These are phyloP conservation scores for Endomychus coccineus DNA, from an alignment of 2,888 invertebrate genomes.

Conservation along the genomic window DNA sequence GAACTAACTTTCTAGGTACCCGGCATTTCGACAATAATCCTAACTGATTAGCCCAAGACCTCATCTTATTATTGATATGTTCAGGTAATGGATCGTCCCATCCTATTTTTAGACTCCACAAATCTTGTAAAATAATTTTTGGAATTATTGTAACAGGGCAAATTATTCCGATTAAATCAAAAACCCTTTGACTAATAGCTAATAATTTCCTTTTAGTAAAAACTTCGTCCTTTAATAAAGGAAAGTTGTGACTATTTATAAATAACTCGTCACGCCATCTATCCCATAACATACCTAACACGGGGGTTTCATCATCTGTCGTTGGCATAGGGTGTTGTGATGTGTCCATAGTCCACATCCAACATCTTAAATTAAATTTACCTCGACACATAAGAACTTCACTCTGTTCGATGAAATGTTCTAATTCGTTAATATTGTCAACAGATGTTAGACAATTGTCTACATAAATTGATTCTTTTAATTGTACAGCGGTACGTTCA, in stretches of 20 bases:
- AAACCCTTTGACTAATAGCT: slow-evolving; percentile 1
- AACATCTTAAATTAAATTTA: slow-evolving; percentile 5
- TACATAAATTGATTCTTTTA: too few relatives aligned
- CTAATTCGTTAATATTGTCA: not conserved
- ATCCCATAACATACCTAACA: slow-evolving; percentile 6
- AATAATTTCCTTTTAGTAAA: slow-evolving; percentile 2
- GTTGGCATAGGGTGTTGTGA: too few relatives aligned
- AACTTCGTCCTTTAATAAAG: too few relatives aligned
- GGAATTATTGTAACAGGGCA: not conserved
- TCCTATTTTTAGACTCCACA: slow-evolving; percentile 1
- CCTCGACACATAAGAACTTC: not conserved
- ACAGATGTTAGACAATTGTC: slow-evolving; percentile 1
- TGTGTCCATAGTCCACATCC: not conserved
- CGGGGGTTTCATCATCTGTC: not conserved
- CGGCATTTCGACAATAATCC: slow-evolving; percentile 12
- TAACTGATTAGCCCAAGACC: slow-evolving; percentile 10
- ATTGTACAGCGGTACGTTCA: too few relatives aligned
- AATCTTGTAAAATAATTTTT: not conserved
- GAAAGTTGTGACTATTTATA: too few relatives aligned
- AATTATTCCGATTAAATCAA: slow-evolving; percentile 1
- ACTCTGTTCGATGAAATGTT: not conserved
- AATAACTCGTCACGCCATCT: too few relatives aligned
- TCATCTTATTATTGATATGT: slow-evolving; percentile 22
- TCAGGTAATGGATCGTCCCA: slow-evolving; percentile 14
- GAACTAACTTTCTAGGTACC: not conserved